These are phyloP conservation scores for Hirtodrosophila trivittata DNA, from an alignment of 2,888 invertebrate genomes.

Conservation along the genomic window DNA sequence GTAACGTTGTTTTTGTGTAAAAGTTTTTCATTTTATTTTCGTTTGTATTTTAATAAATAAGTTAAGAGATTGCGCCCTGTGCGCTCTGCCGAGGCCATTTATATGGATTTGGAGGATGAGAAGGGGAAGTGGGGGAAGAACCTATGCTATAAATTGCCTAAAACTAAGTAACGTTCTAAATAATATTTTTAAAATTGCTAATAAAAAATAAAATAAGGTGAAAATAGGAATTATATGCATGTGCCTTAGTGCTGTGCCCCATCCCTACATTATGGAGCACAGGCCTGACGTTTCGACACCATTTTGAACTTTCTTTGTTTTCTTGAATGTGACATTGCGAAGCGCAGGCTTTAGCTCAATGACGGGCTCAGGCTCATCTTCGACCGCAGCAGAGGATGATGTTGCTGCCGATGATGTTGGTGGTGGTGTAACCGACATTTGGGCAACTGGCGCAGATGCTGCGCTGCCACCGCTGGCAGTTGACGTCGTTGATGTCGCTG, in stretches of 20 bases:
- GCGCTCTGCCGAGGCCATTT: conserved; percentile 19
- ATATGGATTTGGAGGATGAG: background rate
- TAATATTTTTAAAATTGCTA: conserved; percentile 59
- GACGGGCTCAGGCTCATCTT: conserved; percentile 70
- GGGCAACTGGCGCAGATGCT: conserved; percentile 24
- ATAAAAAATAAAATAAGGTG: conserved; percentile 47
- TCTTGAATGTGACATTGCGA: conserved; percentile 87
- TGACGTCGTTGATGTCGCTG: conserved; percentile 35
- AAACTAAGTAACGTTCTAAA: conserved; percentile 75
- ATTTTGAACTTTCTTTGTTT: conserved; percentile 88
- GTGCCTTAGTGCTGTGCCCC: conserved; percentile 9
- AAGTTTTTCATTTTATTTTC: conserved; percentile 56
- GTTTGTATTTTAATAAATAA: conserved; percentile 54
- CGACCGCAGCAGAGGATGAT: conserved; percentile 22
- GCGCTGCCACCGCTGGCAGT: conserved; percentile 25
- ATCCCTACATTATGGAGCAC: conserved; percentile 91
- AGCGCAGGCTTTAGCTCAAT: conserved; percentile 88
- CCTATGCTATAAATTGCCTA: conserved; percentile 48
- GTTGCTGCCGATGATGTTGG: conserved; percentile 24
- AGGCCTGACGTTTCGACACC: conserved; percentile 93
- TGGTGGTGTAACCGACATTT: conserved; percentile 48
- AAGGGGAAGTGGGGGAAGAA: conserved; percentile 20
- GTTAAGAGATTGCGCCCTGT: conserved; percentile 44
- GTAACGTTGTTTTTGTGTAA: conserved; percentile 56
- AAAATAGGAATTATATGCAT: conserved; percentile 60